A percentile compares a stretch with the other conserved stretches of the same genome.
These are phyloP conservation scores for Drosophila pectinifera DNA, from an alignment of 1,140 invertebrate species.

Conservation along the genomic window DNA sequence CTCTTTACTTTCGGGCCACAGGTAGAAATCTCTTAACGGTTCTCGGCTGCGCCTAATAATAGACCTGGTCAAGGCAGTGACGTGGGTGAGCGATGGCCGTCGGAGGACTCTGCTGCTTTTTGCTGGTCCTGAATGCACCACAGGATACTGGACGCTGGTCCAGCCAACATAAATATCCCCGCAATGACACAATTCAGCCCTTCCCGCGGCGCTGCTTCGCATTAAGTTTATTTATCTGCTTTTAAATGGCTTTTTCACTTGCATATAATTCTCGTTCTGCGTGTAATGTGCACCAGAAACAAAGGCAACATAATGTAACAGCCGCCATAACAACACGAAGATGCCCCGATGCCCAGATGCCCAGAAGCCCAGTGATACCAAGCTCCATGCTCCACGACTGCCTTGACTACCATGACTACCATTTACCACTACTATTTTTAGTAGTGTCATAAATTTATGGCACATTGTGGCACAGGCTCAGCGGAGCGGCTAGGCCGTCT, in stretches of 20 bases:
- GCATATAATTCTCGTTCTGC: slow-evolving; percentile 72
- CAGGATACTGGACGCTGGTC: slow-evolving; percentile 19
- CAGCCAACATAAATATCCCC: slow-evolving; percentile 33
- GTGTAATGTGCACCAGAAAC: slow-evolving; percentile 78
- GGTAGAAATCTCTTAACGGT: slow-evolving; percentile 51
- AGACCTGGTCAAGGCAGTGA: slow-evolving; percentile 22
- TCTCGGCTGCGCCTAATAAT: slow-evolving; percentile 51
- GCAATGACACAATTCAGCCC: slow-evolving; percentile 36
- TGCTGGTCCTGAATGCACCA: slow-evolving; percentile 10
- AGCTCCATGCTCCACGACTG: slow-evolving; percentile 17
- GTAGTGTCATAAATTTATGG: slow-evolving; percentile 82
- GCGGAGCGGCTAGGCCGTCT: slow-evolving; percentile 14
- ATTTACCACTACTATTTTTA: slow-evolving; percentile 74
- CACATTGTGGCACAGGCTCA: slow-evolving; percentile 60
- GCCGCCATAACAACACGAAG: slow-evolving; percentile 56
- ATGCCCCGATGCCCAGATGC: slow-evolving; percentile 12
- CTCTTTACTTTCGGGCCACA: neutral
- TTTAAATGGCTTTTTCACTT: slow-evolving; percentile 80
- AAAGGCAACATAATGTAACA: slow-evolving; percentile 80
- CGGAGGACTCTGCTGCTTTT: slow-evolving; percentile 1
- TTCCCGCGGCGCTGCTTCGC: slow-evolving; percentile 53
- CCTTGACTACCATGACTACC: slow-evolving; percentile 59
- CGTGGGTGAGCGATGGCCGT: slow-evolving; percentile 27
- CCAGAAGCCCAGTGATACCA: slow-evolving; percentile 17
- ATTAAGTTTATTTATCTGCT: slow-evolving; percentile 81